Percentiles rank a stretch among this genome's conserved stretches.
phyloP scores from a whole-genome alignment of 53 echinoderm and acorn worm species.

The Paracentrotus lividus region DNA sequence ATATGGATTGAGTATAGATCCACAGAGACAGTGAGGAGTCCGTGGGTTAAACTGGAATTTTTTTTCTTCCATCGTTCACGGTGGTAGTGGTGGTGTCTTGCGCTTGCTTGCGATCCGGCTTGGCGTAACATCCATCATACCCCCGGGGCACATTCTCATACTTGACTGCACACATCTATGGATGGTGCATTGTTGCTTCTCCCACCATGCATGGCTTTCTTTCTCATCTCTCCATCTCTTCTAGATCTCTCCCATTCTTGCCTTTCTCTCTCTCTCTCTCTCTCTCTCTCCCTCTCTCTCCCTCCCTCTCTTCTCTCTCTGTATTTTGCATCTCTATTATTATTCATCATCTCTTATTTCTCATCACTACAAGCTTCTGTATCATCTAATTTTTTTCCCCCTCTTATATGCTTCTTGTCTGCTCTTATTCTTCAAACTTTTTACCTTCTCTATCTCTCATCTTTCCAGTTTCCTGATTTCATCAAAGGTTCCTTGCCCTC shows the following conservation, averaged over 20 bases:
- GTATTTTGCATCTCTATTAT: neutral
- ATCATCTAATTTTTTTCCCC: neutral
- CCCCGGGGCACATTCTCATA: conserved; percentile 59
- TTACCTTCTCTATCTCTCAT: neutral
- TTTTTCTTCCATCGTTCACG: neutral
- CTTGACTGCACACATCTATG: conserved; percentile 60
- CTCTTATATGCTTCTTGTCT: neutral
- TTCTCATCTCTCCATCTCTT: neutral
- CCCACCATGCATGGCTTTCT: conserved; percentile 15
- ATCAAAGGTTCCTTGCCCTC: conserved; percentile 30
- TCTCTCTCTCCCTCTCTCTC: conserved; percentile 12
- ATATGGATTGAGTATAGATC: conserved; percentile 59
- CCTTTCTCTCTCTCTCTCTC: neutral
- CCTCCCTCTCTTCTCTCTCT: neutral
- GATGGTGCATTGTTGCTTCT: conserved; percentile 67
- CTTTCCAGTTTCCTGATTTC: conserved; percentile 1
- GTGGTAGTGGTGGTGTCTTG: neutral
- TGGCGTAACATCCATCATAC: conserved; percentile 50
- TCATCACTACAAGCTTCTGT: neutral
- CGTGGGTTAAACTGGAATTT: conserved; percentile 45
- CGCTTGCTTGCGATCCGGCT: conserved; percentile 22
- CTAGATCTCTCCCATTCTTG: neutral
- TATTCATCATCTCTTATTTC: neutral
- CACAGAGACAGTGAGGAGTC: conserved; percentile 47
- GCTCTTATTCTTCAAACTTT: neutral